Conservation (phyloP, 1,140 invertebrate species). For the Ericerus pela region DNA sequence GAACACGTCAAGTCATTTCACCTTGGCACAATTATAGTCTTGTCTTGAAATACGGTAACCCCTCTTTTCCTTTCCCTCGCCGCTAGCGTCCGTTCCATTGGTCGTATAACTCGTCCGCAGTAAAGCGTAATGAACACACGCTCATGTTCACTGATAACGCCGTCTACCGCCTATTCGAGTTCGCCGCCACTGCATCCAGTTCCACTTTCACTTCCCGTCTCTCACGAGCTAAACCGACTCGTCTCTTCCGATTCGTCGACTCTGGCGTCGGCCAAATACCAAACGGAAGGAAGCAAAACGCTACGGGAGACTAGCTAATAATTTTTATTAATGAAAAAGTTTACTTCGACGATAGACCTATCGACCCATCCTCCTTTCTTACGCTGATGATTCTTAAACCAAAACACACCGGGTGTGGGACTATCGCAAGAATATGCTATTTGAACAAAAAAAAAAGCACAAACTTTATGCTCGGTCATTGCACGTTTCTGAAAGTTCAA, state of each 20-base stretch:
- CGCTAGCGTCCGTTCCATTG: not conserved
- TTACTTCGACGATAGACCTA: too few relatives aligned
- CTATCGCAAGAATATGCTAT: too few relatives aligned
- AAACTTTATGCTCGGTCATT: too few relatives aligned
- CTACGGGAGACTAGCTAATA: too few relatives aligned
- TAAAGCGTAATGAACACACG: conserved; percentile 2
- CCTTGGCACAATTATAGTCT: conserved; percentile 11
- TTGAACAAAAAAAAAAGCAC: too few relatives aligned
- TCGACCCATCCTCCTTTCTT: too few relatives aligned
- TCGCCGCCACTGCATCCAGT: not conserved
- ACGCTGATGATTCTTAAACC: too few relatives aligned
- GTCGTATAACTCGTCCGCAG: not conserved
- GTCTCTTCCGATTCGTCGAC: not conserved
- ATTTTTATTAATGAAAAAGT: too few relatives aligned
- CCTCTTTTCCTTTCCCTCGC: not conserved
- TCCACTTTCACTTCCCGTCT: conserved; percentile 10
- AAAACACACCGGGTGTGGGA: too few relatives aligned
- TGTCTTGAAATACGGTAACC: not conserved
- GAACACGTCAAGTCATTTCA: not conserved
- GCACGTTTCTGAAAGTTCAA: too few relatives aligned
- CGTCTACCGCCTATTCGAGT: not conserved
- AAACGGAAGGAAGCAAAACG: too few relatives aligned
- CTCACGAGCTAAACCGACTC: not conserved
- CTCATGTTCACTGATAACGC: not conserved
- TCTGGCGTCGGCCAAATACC: not conserved